Evolutionary conservation across 2,797 vertebrate genomes (phyloP).

Genomic region (Cuniculus paca): DNA sequence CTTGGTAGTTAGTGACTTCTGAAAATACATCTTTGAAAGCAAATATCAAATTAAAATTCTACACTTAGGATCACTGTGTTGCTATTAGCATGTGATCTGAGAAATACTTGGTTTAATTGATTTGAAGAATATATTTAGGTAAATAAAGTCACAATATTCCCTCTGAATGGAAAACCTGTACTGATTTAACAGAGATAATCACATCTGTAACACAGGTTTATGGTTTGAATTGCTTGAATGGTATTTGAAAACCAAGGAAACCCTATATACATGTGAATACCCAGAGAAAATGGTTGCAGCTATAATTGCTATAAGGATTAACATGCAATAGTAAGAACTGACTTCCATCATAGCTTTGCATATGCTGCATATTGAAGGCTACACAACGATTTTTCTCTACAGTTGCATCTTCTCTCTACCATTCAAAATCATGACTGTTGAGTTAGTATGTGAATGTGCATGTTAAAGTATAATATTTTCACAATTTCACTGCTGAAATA

Average conservation of each 20-base stretch:
- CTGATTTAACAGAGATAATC: background rate
- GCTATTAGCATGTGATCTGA: background rate
- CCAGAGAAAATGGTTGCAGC: background rate
- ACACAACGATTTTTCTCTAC: background rate
- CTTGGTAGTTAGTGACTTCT: constrained; percentile 28
- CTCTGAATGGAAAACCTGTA: background rate
- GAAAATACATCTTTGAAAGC: constrained; percentile 30
- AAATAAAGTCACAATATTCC: background rate
- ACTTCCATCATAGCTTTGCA: background rate
- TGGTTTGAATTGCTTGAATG: background rate
- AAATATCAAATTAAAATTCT: constrained; percentile 24
- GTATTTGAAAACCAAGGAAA: constrained; percentile 18
- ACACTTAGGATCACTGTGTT: background rate
- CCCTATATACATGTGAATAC: background rate
- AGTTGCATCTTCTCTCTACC: background rate
- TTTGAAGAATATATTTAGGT: background rate
- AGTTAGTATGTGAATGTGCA: background rate
- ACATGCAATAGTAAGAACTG: background rate
- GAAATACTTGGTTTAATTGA: background rate
- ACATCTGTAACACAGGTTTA: background rate
- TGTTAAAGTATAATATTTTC: background rate
- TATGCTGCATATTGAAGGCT: background rate
- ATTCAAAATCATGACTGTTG: background rate
- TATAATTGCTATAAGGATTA: constrained; percentile 44
- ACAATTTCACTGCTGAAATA: background rate